Evolutionary conservation across 35 echinoderm and acorn worm genomes (phyloP).

Genomic region (Ophiothrix spiculata): DNA sequence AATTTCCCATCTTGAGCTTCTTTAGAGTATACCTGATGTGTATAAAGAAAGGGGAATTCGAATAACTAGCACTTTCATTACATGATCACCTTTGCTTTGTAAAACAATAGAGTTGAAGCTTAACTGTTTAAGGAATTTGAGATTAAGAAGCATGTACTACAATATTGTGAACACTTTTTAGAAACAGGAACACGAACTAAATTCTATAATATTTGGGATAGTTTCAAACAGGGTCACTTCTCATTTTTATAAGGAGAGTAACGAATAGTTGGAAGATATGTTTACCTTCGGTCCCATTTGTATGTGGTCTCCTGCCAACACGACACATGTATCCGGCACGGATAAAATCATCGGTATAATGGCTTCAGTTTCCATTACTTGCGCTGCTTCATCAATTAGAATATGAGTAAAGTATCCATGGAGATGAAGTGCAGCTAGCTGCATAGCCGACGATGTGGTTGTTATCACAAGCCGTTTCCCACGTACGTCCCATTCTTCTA

Average conservation of each 20-base stretch:
- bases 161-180: not conserved
- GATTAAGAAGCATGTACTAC: not conserved
- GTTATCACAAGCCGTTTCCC: constrained; percentile 41
- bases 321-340: constrained; percentile 50
- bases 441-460: constrained; percentile 28
- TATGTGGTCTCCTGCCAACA: constrained; percentile 84
- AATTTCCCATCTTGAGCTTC: too few species aligned
- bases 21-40: too few species aligned
- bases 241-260: not conserved
- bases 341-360: constrained; percentile 77
- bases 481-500: constrained; percentile 12
- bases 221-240: not conserved
- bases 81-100: not conserved
- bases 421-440: not conserved
- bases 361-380: constrained; percentile 75
- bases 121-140: too few species aligned
- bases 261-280: not conserved
- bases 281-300: constrained; percentile 89
- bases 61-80: too few species aligned
- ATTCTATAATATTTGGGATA: not conserved
- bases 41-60: too few species aligned
- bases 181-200: not conserved
- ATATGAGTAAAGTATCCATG: constrained; percentile 63
- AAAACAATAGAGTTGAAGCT: not conserved
- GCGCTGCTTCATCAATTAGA: constrained; percentile 79